Evolutionary conservation across 2,888 invertebrate genomes (phyloP).

Genomic region (Dryomyza anilis): DNA sequence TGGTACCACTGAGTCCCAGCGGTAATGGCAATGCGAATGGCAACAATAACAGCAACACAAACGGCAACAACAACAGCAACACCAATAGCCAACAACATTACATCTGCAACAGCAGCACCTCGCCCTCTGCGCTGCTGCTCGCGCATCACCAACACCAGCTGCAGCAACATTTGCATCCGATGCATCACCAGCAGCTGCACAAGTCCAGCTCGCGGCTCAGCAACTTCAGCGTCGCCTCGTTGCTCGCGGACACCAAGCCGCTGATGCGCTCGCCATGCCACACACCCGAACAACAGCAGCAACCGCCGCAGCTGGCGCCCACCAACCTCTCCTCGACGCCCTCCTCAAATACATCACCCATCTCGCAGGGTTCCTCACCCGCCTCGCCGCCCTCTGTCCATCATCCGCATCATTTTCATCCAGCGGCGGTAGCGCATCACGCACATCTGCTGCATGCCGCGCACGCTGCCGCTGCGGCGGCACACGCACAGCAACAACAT

Average conservation of each 20-base stretch:
- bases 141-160: constrained; percentile 48
- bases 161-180: constrained; percentile 43
- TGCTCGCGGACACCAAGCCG: constrained; percentile 79
- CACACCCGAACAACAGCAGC: constrained; percentile 7
- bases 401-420: constrained; percentile 37
- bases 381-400: constrained; percentile 39
- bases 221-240: constrained; percentile 84
- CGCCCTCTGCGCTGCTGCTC: constrained; percentile 52
- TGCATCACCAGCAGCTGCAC: constrained; percentile 54
- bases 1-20: constrained; percentile 31
- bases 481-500: constrained; percentile 53
- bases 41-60: constrained; percentile 20
- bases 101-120: constrained; percentile 41
- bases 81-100: constrained; percentile 29
- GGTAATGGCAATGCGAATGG: constrained; percentile 31
- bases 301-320: constrained; percentile 49
- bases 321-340: constrained; percentile 55
- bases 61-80: constrained; percentile 37
- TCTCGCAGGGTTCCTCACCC: constrained; percentile 51
- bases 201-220: constrained; percentile 72
- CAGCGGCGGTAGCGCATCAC: constrained; percentile 53
- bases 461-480: constrained; percentile 47
- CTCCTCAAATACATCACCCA: constrained; percentile 53
- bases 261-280: constrained; percentile 56
- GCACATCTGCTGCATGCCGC: constrained; percentile 54